A percentile compares a stretch with the other conserved stretches of the same genome.
Conservation (phyloP, 2,113 vertebrate species). For the Epinephelus cyanopodus region DNA sequence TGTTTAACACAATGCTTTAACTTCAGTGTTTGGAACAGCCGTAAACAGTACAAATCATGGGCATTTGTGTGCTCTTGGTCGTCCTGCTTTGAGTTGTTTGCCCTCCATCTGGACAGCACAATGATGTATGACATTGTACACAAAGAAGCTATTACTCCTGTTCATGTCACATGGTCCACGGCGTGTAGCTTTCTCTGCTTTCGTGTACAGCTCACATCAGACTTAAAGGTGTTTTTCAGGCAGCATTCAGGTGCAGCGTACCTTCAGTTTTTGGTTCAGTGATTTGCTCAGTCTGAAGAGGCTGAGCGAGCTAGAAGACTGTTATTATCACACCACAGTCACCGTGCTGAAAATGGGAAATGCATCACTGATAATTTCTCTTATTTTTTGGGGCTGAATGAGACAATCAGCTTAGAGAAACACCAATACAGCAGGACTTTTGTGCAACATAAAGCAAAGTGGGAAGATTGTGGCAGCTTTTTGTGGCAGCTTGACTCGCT, state of each 20-base stretch:
- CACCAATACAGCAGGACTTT: background rate
- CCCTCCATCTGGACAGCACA: too few relatives aligned
- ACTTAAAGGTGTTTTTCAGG: background rate
- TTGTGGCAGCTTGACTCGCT: conserved; percentile 19
- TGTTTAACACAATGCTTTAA: too few relatives aligned
- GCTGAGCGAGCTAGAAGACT: conserved; percentile 21
- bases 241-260: background rate
- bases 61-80: too few relatives aligned
- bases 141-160: background rate
- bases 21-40: too few relatives aligned
- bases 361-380: conserved; percentile 27
- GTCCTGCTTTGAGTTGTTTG: too few relatives aligned
- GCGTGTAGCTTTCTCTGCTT: background rate
- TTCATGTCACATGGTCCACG: conserved; percentile 2
- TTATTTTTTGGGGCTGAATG: conserved; percentile 30
- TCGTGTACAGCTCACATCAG: background rate
- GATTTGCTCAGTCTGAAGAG: conserved; percentile 23
- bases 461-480: conserved; percentile 21
- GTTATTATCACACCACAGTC: background rate
- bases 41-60: too few relatives aligned
- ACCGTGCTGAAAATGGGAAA: background rate
- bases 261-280: conserved; percentile 13
- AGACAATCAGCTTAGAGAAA: conserved; percentile 26
- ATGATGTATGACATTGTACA: too few relatives aligned
- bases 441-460: conserved; percentile 22